Evolutionary conservation across 2,797 vertebrate genomes (phyloP).

Genomic region (Onychomys torridus): DNA sequence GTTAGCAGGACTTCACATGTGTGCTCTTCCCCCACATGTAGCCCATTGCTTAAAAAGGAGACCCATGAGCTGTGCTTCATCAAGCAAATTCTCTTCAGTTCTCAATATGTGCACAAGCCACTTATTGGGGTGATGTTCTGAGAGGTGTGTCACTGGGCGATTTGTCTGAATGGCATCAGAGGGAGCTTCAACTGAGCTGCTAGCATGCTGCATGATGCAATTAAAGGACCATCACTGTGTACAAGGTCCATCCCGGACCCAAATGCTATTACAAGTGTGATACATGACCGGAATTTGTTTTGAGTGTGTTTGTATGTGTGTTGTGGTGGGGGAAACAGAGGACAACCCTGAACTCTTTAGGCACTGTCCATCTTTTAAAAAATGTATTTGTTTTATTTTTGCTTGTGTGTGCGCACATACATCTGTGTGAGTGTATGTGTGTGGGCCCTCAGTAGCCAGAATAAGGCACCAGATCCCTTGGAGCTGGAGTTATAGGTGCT

Average conservation of each 20-base stretch:
- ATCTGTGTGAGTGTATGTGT: background rate
- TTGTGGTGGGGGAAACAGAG: background rate
- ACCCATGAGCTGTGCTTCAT: background rate
- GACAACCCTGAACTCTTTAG: background rate
- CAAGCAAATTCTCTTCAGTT: background rate
- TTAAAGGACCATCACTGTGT: background rate
- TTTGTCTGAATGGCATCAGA: background rate
- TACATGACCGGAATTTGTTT: background rate
- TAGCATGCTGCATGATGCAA: fast-evolving
- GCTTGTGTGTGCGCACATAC: background rate
- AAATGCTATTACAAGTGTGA: background rate
- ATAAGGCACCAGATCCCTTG: no score
- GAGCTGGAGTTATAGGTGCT: background rate
- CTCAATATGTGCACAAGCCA: background rate
- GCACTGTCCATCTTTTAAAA: background rate
- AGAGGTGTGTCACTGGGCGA: background rate
- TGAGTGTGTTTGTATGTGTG: background rate
- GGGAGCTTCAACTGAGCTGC: background rate
- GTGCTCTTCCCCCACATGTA: background rate
- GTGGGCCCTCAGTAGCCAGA: no score
- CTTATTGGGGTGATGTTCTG: no score
- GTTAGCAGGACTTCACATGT: background rate
- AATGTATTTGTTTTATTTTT: background rate
- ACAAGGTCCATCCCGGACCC: no score
- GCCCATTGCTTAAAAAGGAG: background rate